These are phyloP conservation scores for Periphyllus acericola DNA, from an alignment of 2,888 invertebrate genomes.

Conservation along the genomic window DNA sequence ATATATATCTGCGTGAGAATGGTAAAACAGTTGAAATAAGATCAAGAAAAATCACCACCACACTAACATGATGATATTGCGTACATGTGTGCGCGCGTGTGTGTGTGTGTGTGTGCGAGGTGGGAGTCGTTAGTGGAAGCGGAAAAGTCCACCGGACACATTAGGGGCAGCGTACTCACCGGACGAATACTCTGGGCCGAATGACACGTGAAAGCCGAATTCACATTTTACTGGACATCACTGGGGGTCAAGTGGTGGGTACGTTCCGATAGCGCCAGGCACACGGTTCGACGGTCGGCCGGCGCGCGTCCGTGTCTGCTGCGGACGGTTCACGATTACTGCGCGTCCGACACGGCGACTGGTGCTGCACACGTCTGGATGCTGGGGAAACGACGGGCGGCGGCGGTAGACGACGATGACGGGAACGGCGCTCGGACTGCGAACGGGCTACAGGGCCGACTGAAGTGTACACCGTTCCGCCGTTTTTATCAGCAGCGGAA, in stretches of 20 bases:
- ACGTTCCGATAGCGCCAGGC: background rate
- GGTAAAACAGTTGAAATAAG: background rate
- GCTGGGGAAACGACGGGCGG: background rate
- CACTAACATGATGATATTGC: background rate
- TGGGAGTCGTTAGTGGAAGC: background rate
- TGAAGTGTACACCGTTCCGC: background rate
- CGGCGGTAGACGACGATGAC: background rate
- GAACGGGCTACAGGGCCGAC: background rate
- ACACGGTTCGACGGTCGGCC: background rate
- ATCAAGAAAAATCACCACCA: no score
- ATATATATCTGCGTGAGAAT: background rate
- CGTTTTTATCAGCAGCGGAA: conserved; percentile 1
- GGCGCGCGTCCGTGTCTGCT: background rate
- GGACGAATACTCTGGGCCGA: background rate
- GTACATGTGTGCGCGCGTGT: background rate
- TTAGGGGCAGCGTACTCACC: background rate
- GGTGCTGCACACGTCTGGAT: background rate
- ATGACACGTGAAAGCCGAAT: background rate
- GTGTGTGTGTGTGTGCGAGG: background rate
- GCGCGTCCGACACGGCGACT: background rate
- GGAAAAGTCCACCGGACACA: background rate
- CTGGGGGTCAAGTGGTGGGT: no score
- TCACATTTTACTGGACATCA: background rate
- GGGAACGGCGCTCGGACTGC: background rate
- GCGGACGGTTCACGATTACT: background rate